Conservation (phyloP, 2,888 invertebrate species). For the Dynastes grantii region DNA sequence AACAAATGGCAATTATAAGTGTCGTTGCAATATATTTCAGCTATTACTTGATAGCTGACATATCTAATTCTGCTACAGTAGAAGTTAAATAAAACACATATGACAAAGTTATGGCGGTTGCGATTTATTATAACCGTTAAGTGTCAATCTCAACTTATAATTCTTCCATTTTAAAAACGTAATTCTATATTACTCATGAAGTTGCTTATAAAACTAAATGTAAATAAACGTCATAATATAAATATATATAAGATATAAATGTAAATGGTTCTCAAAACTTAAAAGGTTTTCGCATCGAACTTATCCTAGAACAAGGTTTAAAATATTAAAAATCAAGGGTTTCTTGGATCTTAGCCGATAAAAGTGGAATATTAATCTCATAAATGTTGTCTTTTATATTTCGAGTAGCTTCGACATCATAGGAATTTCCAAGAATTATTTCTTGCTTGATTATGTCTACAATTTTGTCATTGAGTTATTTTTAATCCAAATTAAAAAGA, state of each 20-base stretch:
- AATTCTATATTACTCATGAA: background rate
- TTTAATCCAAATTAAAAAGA: background rate
- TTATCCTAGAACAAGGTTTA: background rate
- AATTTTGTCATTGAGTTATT: background rate
- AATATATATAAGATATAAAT: background rate
- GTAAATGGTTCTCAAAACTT: background rate
- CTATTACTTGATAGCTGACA: too few relatives aligned
- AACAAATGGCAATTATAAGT: too few relatives aligned
- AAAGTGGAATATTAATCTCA: constrained; percentile 59
- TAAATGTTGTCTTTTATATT: constrained; percentile 52
- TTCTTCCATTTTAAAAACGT: too few relatives aligned
- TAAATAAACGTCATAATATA: too few relatives aligned
- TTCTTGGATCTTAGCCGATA: background rate
- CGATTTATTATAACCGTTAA: too few relatives aligned
- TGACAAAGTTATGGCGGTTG: too few relatives aligned
- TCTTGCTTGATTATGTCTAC: constrained; percentile 42
- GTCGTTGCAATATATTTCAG: too few relatives aligned
- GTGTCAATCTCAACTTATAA: too few relatives aligned
- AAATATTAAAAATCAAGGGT: constrained; percentile 22
- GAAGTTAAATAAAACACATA: background rate
- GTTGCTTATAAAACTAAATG: background rate
- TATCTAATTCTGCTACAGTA: too few relatives aligned
- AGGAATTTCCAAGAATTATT: constrained; percentile 54
- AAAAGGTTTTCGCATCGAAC: background rate
- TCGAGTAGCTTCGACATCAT: constrained; percentile 54